Percentiles rank a stretch among this genome's conserved stretches.
Evolutionary conservation across 2,113 vertebrate genomes (phyloP).

Genomic region (Pycnonotus jocosus): DNA sequence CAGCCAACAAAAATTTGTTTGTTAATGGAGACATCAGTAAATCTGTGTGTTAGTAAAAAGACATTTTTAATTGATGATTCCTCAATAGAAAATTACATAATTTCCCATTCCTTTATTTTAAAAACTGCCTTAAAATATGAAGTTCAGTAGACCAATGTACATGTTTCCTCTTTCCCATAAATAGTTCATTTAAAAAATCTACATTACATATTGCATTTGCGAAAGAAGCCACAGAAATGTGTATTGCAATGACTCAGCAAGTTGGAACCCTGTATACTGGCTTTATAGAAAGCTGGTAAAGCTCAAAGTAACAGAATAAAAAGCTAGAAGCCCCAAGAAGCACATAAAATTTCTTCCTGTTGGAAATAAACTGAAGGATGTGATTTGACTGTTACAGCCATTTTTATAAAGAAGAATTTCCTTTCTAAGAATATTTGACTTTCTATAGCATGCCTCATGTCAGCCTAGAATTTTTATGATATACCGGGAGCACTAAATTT

Average conservation of each 20-base stretch:
- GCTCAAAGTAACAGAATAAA: slow-evolving; percentile 64
- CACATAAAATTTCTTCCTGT: slow-evolving; percentile 55
- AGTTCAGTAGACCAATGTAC: neutral
- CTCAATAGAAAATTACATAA: neutral
- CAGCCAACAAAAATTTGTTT: neutral
- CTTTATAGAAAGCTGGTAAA: slow-evolving; percentile 53
- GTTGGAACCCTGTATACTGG: slow-evolving; percentile 45
- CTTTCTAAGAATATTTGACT: slow-evolving; percentile 15
- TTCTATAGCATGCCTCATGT: neutral
- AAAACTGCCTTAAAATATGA: neutral
- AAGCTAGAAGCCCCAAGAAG: slow-evolving; percentile 26
- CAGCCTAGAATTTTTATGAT: neutral
- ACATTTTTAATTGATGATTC: neutral
- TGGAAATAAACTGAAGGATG: slow-evolving; percentile 47
- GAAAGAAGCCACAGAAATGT: slow-evolving; percentile 55
- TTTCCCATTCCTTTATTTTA: neutral
- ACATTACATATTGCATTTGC: slow-evolving; percentile 21
- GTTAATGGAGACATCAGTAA: neutral
- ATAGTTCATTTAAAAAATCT: neutral
- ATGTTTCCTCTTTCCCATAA: slow-evolving; percentile 9
- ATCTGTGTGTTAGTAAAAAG: neutral
- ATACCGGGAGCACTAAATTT: neutral
- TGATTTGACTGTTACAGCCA: slow-evolving; percentile 41
- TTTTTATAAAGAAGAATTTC: slow-evolving; percentile 34
- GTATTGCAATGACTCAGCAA: slow-evolving; percentile 60